phyloP scores from a whole-genome alignment of 2,888 invertebrate genomes.

The Dryomyza anilis region DNA sequence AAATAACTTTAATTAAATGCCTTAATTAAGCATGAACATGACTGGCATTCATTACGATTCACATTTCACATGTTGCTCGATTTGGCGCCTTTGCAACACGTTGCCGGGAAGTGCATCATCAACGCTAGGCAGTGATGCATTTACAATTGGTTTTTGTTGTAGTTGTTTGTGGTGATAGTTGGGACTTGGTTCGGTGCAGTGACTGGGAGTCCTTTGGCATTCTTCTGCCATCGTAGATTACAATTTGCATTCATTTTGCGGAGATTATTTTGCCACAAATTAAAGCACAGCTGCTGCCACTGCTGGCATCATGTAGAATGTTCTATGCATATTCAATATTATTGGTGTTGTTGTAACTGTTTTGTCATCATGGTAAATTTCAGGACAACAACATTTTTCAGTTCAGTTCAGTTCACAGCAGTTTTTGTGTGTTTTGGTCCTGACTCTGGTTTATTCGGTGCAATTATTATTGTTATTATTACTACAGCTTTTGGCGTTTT shows the following conservation, averaged over 20 bases:
- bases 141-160: background rate
- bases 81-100: background rate
- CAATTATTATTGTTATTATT: no score
- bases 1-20: no score
- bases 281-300: background rate
- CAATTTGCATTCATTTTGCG: constrained; percentile 5
- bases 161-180: background rate
- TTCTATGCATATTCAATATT: no score
- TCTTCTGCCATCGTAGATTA: background rate
- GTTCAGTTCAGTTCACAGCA: background rate
- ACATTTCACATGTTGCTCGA: background rate
- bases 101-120: background rate
- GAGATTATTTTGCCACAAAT: background rate
- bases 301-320: no score
- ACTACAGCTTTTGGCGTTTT: no score
- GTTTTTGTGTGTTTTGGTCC: no score
- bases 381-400: background rate
- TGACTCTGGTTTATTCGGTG: no score
- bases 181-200: no score
- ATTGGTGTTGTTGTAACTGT: background rate
- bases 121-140: background rate
- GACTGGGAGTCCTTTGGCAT: background rate
- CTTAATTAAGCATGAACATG: no score
- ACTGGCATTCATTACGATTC: background rate
- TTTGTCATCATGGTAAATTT: background rate